Conservation (phyloP, 2,888 invertebrate genomes). For the Scaptodrosophila latifasciaeformis region DNA sequence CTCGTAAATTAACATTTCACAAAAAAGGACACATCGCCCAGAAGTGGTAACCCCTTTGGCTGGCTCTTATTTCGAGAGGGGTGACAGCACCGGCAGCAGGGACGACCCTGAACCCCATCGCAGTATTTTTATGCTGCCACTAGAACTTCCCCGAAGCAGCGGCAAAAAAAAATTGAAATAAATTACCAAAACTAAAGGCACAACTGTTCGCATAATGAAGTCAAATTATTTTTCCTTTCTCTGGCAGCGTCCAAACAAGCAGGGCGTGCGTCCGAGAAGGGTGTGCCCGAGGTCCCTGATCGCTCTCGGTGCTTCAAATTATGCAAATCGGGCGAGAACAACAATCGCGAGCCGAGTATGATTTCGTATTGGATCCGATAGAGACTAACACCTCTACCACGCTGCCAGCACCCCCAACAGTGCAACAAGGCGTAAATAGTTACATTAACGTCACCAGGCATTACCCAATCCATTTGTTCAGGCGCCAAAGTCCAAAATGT, state of each 20-base stretch:
- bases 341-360: conserved; percentile 25
- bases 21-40: background rate
- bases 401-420: conserved; percentile 18
- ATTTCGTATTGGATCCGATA: conserved; percentile 13
- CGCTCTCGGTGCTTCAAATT: conserved; percentile 39
- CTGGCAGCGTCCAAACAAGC: conserved; percentile 42
- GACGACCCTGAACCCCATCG: no score
- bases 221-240: conserved; percentile 51
- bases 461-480: conserved; percentile 41
- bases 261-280: conserved; percentile 45
- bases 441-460: conserved; percentile 62
- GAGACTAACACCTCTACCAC: no score
- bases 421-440: conserved; percentile 51
- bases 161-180: conserved; percentile 65
- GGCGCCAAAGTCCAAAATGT: conserved; percentile 26
- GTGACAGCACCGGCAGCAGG: background rate
- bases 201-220: conserved; percentile 73
- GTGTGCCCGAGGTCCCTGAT: conserved; percentile 20
- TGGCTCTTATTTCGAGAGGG: background rate
- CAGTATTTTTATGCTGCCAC: no score
- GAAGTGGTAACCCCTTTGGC: conserved; percentile 24
- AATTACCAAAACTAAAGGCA: conserved; percentile 73
- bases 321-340: conserved; percentile 57
- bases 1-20: conserved; percentile 35
- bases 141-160: background rate